Conservation (phyloP, 2,113 vertebrate species). For the Calidris pygmaea region DNA sequence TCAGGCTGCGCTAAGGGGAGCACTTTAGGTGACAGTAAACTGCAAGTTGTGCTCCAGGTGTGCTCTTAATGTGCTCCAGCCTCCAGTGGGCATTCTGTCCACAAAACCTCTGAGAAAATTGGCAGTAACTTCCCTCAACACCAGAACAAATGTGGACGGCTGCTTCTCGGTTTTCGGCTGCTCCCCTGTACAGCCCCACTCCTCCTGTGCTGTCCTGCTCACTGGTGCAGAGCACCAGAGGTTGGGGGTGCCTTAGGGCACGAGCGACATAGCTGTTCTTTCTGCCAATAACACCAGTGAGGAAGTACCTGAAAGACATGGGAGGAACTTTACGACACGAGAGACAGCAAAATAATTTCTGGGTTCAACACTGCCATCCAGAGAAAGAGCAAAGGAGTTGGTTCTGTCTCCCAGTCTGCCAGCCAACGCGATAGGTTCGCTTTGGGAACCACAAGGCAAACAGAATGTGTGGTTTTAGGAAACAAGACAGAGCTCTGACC, state of each 20-base stretch:
- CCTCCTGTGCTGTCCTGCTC: too few relatives aligned
- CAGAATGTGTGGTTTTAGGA: rapidly evolving
- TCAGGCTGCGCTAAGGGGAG: not conserved
- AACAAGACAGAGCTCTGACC: not conserved
- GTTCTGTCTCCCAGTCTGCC: not conserved
- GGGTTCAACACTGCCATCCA: not conserved
- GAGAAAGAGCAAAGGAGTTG: not conserved
- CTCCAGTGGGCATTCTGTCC: not conserved
- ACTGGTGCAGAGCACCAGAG: not conserved
- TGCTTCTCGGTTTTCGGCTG: not conserved
- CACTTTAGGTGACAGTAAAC: not conserved
- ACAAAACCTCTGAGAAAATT: not conserved
- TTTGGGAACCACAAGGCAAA: not conserved
- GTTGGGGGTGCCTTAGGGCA: not conserved
- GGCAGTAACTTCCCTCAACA: not conserved
- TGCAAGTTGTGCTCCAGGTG: not conserved
- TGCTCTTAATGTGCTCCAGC: not conserved
- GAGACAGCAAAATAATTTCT: not conserved
- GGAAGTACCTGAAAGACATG: not conserved
- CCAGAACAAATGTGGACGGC: not conserved
- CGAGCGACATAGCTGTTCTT: not conserved
- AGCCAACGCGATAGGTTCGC: not conserved
- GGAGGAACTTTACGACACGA: not conserved
- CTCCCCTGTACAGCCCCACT: not conserved
- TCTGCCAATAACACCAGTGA: not conserved